Base-by-base conservation (phyloP, 2,797 vertebrate species). In the Phyllotis vaccarum region DNA sequence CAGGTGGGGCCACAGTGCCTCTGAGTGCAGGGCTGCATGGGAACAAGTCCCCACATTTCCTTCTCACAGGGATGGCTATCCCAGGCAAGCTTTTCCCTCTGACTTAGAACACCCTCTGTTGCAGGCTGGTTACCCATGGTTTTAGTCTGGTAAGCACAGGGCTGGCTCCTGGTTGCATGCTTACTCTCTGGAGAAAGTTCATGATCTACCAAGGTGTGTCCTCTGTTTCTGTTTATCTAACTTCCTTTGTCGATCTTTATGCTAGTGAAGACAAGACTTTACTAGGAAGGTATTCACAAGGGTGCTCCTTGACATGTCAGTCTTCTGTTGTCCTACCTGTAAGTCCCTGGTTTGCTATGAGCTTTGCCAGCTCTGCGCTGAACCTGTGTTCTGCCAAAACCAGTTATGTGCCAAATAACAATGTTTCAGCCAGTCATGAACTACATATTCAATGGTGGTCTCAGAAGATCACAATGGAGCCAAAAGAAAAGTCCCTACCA, bases 111-210 rank as follows among this genome's bases (percentile, higher is more conserved):
- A 12, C 66, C 56, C 37, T 56, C 40, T 82, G 76, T n/a, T 31
- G 1, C 90, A 93, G 66, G 60, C 56, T 14, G 54, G 17, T 27
- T 56, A 24, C 16, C 2, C 43, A 40, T 80, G 86, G 91, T 31
- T 64, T 43, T 37, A 85, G 64, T 10, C 54, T 27, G 1, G 58
- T 46, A 9, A 86, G 24, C 29, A 43, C 56, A 54, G 78, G 52
- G 34, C 66, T 78, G 21, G 70, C 78, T 94, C 3, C 0, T 11
- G 62, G 60, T 24, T 74, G 29, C 24, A 29, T n/a, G 58, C n/a
- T 79, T 88, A 88, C 29, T 83, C 27, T 13, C n/a, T 66, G 70
- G 46, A 72, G 90, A 91, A 86, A 90, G 93, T 95, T 92, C 76
- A 43, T 78, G 40, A 68, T 86, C 90, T 54, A 52, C 27, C 31